Evolutionary conservation across 30 jellyfish, hydroid and myxozoan genomes (phyloP).

Genomic region (Aurelia sp.): DNA sequence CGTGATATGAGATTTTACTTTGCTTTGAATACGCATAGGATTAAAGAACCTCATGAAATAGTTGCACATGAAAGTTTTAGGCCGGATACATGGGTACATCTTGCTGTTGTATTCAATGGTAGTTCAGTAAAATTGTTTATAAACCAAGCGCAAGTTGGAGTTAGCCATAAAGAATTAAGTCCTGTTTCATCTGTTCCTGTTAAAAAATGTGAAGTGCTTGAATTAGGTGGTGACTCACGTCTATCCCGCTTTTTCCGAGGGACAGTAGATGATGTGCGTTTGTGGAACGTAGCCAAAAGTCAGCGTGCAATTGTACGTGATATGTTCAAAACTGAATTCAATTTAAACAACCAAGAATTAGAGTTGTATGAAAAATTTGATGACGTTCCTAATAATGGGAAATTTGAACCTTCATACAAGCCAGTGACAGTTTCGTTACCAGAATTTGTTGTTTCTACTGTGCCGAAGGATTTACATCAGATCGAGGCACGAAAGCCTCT

Average conservation of each 20-base stretch:
- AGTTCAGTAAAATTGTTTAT: conserved; percentile 55
- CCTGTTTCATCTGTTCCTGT: conserved; percentile 51
- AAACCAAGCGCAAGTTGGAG: conserved; percentile 89
- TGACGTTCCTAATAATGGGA: conserved; percentile 5
- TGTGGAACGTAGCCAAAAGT: conserved; percentile 80
- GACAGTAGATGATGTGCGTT: conserved; percentile 69
- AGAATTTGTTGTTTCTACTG: conserved; percentile 33
- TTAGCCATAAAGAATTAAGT: conserved; percentile 68
- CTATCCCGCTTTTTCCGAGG: conserved; percentile 72
- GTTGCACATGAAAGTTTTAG: conserved; percentile 43
- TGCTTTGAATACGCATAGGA: conserved; percentile 60
- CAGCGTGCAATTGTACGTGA: conserved; percentile 56
- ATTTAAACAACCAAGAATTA: conserved; percentile 13
- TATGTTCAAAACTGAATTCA: conserved; percentile 9
- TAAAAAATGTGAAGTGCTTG: conserved; percentile 72
- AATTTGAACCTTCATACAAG: conserved; percentile 19
- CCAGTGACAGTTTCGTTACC: conserved; percentile 68
- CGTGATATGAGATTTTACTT: conserved; percentile 63
- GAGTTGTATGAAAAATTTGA: conserved; percentile 69
- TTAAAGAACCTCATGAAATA: conserved; percentile 9
- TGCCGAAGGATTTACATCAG: conserved; percentile 57
- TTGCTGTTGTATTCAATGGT: conserved; percentile 88
- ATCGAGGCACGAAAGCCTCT: conserved; percentile 71
- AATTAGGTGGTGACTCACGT: conserved; percentile 87
- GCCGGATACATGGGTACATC: conserved; percentile 81